Conservation (phyloP, 2,888 invertebrate species). For the Onthophagus sagittarius region DNA sequence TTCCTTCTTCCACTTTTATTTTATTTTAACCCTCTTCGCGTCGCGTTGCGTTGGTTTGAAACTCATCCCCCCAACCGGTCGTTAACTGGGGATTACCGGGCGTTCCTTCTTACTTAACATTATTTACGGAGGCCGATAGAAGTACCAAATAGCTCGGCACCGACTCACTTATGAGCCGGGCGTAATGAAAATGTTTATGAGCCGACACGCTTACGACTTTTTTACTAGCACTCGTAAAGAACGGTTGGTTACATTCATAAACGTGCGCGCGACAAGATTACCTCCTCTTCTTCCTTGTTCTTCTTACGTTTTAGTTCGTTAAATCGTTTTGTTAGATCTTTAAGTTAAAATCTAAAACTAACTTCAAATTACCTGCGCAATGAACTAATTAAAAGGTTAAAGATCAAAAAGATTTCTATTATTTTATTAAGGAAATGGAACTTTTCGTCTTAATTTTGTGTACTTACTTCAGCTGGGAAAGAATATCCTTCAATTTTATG, state of each 20-base stretch:
- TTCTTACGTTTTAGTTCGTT: neutral
- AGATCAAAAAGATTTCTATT: no score
- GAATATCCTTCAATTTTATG: conserved; percentile 92
- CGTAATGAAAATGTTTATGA: conserved; percentile 13
- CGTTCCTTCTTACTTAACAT: conserved; percentile 6
- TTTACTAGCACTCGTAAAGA: conserved; percentile 8
- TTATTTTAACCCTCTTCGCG: no score
- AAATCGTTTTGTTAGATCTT: neutral
- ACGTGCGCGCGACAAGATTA: conserved; percentile 8
- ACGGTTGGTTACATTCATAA: conserved; percentile 8
- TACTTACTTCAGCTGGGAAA: conserved; percentile 93
- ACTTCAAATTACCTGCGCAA: no score
- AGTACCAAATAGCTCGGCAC: neutral
- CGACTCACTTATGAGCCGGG: conserved; percentile 10
- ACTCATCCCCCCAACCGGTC: neutral
- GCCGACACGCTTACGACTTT: conserved; percentile 3
- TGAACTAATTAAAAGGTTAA: no score
- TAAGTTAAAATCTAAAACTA: no score
- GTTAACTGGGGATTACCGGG: conserved; percentile 5
- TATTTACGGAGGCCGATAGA: conserved; percentile 10
- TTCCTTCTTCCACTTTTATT: no score
- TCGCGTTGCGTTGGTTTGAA: no score
- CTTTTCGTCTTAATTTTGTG: neutral
- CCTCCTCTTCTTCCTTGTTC: neutral
- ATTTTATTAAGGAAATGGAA: no score